Evolutionary conservation across 2,888 invertebrate genomes (phyloP).

Genomic region (Hemicrepidius hirtus): DNA sequence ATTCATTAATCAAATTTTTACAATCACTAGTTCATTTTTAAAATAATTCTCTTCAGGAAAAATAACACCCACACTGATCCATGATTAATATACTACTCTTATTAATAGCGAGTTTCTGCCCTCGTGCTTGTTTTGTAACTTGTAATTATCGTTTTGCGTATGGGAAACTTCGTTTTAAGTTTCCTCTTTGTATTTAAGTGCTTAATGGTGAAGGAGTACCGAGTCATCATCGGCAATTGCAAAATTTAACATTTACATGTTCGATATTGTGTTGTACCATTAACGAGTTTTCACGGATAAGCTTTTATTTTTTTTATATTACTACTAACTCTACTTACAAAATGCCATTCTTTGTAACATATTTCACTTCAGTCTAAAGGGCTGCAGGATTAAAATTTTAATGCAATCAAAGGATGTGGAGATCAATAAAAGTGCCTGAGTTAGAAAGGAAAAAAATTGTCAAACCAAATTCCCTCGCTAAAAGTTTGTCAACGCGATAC

Average conservation of each 20-base stretch:
- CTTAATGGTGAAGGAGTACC: conserved; percentile 4
- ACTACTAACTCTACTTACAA: too few relatives aligned
- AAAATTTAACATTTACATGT: conserved; percentile 6
- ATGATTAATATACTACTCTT: conserved; percentile 39
- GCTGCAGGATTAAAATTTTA: too few relatives aligned
- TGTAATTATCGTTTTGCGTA: conserved; percentile 17
- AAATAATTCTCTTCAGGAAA: conserved; percentile 10
- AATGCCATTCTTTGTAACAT: too few relatives aligned
- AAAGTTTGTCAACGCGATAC: too few relatives aligned
- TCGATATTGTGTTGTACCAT: not conserved
- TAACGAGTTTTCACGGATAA: conserved; percentile 7
- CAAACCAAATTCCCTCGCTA: too few relatives aligned
- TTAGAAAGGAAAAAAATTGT: too few relatives aligned
- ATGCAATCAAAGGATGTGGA: too few relatives aligned
- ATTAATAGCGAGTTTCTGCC: conserved; percentile 12
- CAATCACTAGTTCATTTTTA: conserved; percentile 44
- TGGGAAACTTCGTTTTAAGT: conserved; percentile 16
- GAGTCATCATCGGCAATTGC: conserved; percentile 9
- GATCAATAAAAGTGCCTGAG: too few relatives aligned
- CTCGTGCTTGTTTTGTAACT: conserved; percentile 14
- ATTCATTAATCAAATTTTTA: conserved; percentile 48
- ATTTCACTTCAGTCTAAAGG: too few relatives aligned
- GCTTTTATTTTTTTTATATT: too few relatives aligned
- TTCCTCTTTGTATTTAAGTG: conserved; percentile 11
- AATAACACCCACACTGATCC: conserved; percentile 36